A percentile compares a stretch with the other conserved stretches of the same genome.
Evolutionary conservation across 1,140 invertebrate genomes (phyloP).

Genomic region (Drosophila subobscura): DNA sequence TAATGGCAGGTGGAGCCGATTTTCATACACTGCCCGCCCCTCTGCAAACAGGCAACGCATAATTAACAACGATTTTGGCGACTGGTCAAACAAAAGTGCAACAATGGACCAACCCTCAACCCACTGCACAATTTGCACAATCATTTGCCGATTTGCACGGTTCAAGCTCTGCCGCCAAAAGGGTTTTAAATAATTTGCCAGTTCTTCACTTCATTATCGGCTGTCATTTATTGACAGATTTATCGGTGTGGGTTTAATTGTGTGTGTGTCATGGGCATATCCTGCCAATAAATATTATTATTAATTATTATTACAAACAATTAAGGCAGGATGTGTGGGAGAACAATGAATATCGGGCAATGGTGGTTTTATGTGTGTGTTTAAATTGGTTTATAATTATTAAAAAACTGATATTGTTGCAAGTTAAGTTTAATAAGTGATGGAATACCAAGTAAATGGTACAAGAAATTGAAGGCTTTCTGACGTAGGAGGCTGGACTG

Average conservation of each 20-base stretch:
- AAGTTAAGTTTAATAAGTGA: too few relatives aligned
- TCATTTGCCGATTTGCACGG: slow-evolving; percentile 16
- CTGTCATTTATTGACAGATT: slow-evolving; percentile 19
- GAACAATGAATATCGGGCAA: too few relatives aligned
- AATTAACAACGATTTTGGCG: slow-evolving; percentile 53
- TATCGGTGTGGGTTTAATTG: slow-evolving; percentile 22
- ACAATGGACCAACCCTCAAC: slow-evolving; percentile 9
- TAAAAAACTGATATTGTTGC: too few relatives aligned
- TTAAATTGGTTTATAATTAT: too few relatives aligned
- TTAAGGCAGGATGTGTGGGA: neutral
- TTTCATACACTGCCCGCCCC: too few relatives aligned
- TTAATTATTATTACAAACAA: slow-evolving; percentile 5
- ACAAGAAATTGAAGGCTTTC: too few relatives aligned
- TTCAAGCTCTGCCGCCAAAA: slow-evolving; percentile 4
- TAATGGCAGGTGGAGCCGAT: slow-evolving; percentile 28
- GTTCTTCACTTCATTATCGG: slow-evolving; percentile 16
- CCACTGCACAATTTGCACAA: slow-evolving; percentile 10
- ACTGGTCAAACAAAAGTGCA: slow-evolving; percentile 50
- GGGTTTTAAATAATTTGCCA: slow-evolving; percentile 16
- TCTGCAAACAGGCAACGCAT: slow-evolving; percentile 37
- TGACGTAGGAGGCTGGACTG: too few relatives aligned
- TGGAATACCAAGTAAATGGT: too few relatives aligned
- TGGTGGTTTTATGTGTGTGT: too few relatives aligned
- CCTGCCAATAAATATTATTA: slow-evolving; percentile 18
- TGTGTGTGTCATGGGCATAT: slow-evolving; percentile 8